Conservation (phyloP, 35 echinoderm and acorn worm species). For the Diadema setosum region DNA sequence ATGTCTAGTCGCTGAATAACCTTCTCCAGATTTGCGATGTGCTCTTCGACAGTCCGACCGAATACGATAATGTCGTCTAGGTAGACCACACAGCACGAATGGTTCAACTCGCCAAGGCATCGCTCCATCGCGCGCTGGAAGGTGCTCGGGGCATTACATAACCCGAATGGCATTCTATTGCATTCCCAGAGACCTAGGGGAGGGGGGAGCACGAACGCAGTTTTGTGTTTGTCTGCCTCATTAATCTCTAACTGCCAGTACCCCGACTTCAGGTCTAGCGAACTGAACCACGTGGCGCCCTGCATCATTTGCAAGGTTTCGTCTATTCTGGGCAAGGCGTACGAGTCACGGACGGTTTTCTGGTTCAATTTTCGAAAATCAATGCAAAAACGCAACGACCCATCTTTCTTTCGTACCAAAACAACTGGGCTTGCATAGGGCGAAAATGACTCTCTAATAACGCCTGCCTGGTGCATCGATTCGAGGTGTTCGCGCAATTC, state of each 20-base stretch:
- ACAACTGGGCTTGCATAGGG: not conserved
- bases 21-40: too few species aligned
- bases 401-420: not conserved
- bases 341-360: not conserved
- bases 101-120: too few species aligned
- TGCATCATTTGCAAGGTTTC: not conserved
- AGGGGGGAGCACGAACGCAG: too few species aligned
- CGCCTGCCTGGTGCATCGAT: not conserved
- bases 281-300: slow-evolving; percentile 11
- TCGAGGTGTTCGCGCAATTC: not conserved
- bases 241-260: slow-evolving; percentile 41
- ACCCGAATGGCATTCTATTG: too few species aligned
- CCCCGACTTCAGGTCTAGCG: slow-evolving; percentile 18
- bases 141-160: too few species aligned
- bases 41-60: too few species aligned
- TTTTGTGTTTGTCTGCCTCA: slow-evolving; percentile 37
- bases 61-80: too few species aligned
- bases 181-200: too few species aligned
- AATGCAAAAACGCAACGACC: too few species aligned
- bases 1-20: too few species aligned
- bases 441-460: not conserved
- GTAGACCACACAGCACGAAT: too few species aligned
- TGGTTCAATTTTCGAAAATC: not conserved
- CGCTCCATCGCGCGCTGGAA: too few species aligned
- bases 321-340: not conserved